phyloP scores from a whole-genome alignment of 2,888 invertebrate species.

The Sphaerophoria rueppellii region DNA sequence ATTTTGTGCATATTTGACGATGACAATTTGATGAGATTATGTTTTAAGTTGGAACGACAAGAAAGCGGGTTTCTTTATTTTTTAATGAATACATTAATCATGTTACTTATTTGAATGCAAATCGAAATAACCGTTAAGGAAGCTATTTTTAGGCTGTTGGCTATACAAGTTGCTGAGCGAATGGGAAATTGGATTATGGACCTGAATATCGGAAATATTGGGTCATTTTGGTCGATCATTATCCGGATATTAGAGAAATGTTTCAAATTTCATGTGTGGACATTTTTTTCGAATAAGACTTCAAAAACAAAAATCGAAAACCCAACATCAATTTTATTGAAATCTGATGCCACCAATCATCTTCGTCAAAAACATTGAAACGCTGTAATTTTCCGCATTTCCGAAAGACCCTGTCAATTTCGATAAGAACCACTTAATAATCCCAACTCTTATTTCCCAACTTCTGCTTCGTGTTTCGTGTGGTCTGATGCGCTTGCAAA shows the following conservation, averaged over 20 bases:
- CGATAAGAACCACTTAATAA: slow-evolving; percentile 65
- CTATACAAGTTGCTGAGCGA: background rate
- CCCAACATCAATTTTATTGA: background rate
- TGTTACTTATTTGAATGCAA: slow-evolving; percentile 2
- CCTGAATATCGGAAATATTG: too few relatives aligned
- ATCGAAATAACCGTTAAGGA: background rate
- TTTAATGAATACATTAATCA: slow-evolving; percentile 16
- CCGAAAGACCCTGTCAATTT: slow-evolving; percentile 36
- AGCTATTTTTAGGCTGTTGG: background rate
- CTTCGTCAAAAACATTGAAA: background rate
- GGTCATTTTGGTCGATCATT: too few relatives aligned
- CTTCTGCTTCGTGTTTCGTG: background rate
- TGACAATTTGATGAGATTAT: slow-evolving; percentile 23
- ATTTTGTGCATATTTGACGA: slow-evolving; percentile 14
- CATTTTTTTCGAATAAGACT: too few relatives aligned
- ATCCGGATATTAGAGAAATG: too few relatives aligned
- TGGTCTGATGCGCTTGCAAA: background rate
- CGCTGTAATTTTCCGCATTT: slow-evolving; percentile 32
- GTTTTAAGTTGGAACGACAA: slow-evolving; percentile 21
- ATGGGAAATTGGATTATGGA: background rate
- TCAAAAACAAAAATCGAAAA: too few relatives aligned
- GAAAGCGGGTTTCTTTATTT: background rate
- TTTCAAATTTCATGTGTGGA: too few relatives aligned
- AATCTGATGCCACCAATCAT: background rate
- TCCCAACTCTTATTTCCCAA: slow-evolving; percentile 41